Conservation (phyloP, 1,140 invertebrate genomes). For the Leguminivora glycinivorella region DNA sequence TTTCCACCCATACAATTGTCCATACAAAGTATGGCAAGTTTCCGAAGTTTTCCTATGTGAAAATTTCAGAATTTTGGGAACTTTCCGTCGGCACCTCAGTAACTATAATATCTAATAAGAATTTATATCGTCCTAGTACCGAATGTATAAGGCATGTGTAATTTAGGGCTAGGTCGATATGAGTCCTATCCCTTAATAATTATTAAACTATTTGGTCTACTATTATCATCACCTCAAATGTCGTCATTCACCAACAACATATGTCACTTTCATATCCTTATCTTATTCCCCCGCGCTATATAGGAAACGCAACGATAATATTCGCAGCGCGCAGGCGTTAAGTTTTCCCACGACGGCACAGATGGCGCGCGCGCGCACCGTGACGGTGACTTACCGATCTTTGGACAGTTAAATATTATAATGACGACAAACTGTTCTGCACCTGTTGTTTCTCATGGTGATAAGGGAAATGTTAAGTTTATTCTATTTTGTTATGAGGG, state of each 20-base stretch:
- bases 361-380: conserved; percentile 62
- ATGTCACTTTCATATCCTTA: conserved; percentile 8
- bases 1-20: too few species aligned
- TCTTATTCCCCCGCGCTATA: conserved; percentile 9
- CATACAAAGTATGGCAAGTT: too few species aligned
- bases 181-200: too few species aligned
- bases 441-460: conserved; percentile 61
- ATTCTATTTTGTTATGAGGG: background rate
- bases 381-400: conserved; percentile 75
- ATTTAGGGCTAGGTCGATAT: too few species aligned
- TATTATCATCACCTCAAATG: too few species aligned
- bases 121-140: too few species aligned
- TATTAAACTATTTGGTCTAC: too few species aligned
- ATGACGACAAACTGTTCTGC: conserved; percentile 41
- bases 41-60: too few species aligned
- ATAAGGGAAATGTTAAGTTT: conserved; percentile 8
- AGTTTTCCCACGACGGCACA: conserved; percentile 73
- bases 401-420: conserved; percentile 54
- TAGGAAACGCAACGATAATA: conserved; percentile 13
- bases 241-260: background rate
- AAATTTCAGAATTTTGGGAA: too few species aligned
- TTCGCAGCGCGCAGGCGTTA: conserved; percentile 52
- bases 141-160: too few species aligned
- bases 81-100: too few species aligned
- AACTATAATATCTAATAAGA: too few species aligned